Base-by-base conservation (phyloP, 2,888 invertebrate species). In the Carterocephalus palaemon region DNA sequence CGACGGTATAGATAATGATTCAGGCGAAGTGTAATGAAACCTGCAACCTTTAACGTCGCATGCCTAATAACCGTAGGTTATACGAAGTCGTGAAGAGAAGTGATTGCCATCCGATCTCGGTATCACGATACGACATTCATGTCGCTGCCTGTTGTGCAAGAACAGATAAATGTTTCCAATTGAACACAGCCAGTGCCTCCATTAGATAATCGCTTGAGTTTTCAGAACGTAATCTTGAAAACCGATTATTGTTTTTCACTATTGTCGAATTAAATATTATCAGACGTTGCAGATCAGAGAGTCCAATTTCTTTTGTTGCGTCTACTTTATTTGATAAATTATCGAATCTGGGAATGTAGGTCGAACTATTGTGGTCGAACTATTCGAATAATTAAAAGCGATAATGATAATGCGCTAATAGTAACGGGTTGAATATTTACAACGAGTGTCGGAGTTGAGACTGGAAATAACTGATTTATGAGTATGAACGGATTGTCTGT, bases 21-120 rank as follows among this genome's bases (percentile, higher is more conserved):
- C 45, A 38, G 45, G n/a, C 38, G 45, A 38, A 45, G 37, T 45
- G 37, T 45, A 45, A 55, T 60, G 56, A 65, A 64, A 62, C 61
- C 57, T 56, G 54, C 64, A 69, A 70, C 72, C 70, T 74, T 71
- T 72, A 62, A 15, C 50, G 56, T 57, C 59, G 59, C 57, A 56
- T 45, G 38, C 54, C 62, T 71, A 69, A 75, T 75, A 74, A 67
- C 65, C 58, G 67, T 67, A 70, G 67, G 66, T 67, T 64, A 58
- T 49, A 39, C 48, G 46, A 49, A 72, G 64, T 82, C 82, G 83
- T 81, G 82, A 77, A 77, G 71, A 66, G 67, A 61, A 64, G 67
- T 76, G 81, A 81, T 80, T 81, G 77, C 78, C 70, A 76, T 75
- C 68, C 68, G 70, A 73, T 69, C 67, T 67, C 55, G 59, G 60